A percentile compares a stretch with the other conserved stretches of the same genome.
phyloP scores from a whole-genome alignment of 2,888 invertebrate genomes.

The Dolichopus griseipennis region DNA sequence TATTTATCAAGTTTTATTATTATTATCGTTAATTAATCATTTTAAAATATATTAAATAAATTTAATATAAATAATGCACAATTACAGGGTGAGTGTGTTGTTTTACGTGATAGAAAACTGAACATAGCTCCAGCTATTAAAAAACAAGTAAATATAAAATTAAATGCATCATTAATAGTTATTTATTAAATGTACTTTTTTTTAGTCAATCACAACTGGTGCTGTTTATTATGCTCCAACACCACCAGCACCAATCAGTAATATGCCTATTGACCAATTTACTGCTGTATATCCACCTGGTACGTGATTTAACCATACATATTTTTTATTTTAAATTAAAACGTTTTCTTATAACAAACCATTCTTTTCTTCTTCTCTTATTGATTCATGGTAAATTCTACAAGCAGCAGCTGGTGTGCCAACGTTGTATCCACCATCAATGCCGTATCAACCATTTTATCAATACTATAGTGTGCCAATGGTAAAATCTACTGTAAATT shows the following conservation, averaged over 20 bases:
- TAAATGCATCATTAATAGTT: not conserved
- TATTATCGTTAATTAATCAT: not conserved
- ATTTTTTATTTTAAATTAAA: too few relatives aligned
- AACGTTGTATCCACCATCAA: conserved; percentile 46
- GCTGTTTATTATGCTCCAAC: conserved; percentile 44
- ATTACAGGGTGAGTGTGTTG: conserved; percentile 60
- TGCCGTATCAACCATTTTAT: conserved; percentile 46
- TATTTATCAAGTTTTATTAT: not conserved
- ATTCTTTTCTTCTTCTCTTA: conserved; percentile 13
- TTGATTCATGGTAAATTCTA: not conserved
- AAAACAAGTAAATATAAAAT: conserved; percentile 55
- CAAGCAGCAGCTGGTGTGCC: conserved; percentile 42
- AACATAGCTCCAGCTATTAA: conserved; percentile 82
- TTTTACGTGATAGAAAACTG: conserved; percentile 69
- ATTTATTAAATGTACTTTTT: conserved; percentile 9
- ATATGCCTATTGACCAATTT: conserved; percentile 45
- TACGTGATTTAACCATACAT: conserved; percentile 20
- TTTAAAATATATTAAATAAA: too few relatives aligned
- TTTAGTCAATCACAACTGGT: conserved; percentile 43
- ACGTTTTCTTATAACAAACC: too few relatives aligned
- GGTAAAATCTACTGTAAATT: conserved; percentile 29
- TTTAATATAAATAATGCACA: conserved; percentile 11
- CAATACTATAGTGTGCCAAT: conserved; percentile 47
- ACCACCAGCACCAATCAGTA: conserved; percentile 44
- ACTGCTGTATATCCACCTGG: conserved; percentile 45